A percentile compares a stretch with the other conserved stretches of the same genome.
These are phyloP conservation scores for Penaeus chinensis DNA, from an alignment of 1,140 invertebrate species.

Conservation along the genomic window DNA sequence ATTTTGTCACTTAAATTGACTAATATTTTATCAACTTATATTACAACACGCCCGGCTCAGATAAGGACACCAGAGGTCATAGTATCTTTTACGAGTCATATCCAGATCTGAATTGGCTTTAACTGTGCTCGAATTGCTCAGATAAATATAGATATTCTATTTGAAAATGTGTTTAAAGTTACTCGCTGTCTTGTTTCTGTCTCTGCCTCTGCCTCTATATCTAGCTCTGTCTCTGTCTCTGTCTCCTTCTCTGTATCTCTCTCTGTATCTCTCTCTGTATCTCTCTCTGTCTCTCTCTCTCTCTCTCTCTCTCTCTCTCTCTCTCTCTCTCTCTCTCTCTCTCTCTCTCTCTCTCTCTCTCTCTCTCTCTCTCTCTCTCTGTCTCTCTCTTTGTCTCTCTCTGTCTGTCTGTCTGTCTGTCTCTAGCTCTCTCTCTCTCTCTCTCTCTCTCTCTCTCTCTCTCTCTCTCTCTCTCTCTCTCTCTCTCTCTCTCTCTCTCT, in stretches of 20 bases:
- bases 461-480: not conserved
- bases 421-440: not conserved
- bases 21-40: too few species aligned
- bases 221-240: not conserved
- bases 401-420: not conserved
- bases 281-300: not conserved
- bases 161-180: not conserved
- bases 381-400: not conserved
- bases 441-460: not conserved
- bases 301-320: too few species aligned
- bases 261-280: not conserved
- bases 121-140: not conserved
- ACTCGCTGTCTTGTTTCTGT: not conserved
- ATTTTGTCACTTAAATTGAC: too few species aligned
- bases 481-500: conserved; percentile 7
- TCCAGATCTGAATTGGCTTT: too few species aligned
- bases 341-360: not conserved
- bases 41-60: too few species aligned
- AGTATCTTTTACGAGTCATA: too few species aligned
- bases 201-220: not conserved
- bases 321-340: too few species aligned
- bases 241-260: too few species aligned
- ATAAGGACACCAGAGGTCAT: too few species aligned
- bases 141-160: not conserved
- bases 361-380: not conserved